These are phyloP conservation scores for Synodontis membranacea DNA, from an alignment of 2,113 vertebrate species.

Conservation along the genomic window DNA sequence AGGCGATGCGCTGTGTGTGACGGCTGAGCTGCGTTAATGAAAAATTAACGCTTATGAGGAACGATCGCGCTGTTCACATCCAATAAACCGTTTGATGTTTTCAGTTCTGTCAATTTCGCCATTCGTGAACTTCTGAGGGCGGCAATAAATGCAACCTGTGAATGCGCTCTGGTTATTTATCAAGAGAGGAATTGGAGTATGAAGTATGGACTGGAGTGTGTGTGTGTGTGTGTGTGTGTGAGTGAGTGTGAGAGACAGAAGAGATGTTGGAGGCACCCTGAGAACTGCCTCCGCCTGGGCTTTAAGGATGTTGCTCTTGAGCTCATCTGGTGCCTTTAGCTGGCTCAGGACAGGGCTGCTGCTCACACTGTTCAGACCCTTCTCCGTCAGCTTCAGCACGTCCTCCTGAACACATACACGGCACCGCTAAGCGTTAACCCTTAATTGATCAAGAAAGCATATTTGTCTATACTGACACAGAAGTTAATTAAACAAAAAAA, in stretches of 20 bases:
- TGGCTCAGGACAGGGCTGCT: conserved; percentile 72
- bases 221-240: not conserved
- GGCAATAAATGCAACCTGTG: no score
- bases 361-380: conserved; percentile 83
- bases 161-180: no score
- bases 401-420: conserved; percentile 76
- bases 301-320: conserved; percentile 95
- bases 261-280: conserved; percentile 73
- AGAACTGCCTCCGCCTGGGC: conserved; percentile 84
- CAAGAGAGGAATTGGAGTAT: no score
- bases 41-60: no score
- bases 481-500: not conserved
- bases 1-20: no score
- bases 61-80: no score
- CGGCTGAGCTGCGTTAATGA: no score
- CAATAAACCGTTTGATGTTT: no score
- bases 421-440: not conserved
- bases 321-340: conserved; percentile 75
- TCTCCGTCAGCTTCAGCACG: conserved; percentile 85
- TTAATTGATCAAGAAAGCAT: no score
- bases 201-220: not conserved
- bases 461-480: not conserved
- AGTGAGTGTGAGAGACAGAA: not conserved
- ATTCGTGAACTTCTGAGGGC: no score
- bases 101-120: no score